Base-by-base conservation (phyloP, 2,888 invertebrate species). In the Eurytoma adleriae region DNA sequence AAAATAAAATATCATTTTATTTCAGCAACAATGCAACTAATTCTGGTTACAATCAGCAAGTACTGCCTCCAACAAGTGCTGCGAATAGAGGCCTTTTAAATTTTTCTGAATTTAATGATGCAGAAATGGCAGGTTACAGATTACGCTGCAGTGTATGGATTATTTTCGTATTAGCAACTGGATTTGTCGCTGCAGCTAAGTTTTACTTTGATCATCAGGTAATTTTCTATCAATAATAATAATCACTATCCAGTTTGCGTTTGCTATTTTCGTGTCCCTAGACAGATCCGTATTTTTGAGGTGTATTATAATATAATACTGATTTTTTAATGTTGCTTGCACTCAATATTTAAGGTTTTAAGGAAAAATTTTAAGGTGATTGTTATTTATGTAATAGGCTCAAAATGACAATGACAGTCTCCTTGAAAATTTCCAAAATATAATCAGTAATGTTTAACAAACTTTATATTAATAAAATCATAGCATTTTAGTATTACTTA, bases 131-230 rank as follows among this genome's bases (percentile, higher is more conserved):
- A 89, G 88, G 91, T 87, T 91, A 93, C 92, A 85, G 93, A 92
- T 87, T 93, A 91, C 88, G 92, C 91, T 88, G 93, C 92, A 87
- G 91, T 91, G 93, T 96, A 91, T 94, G 95, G 91, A 94, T 95
- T 57, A 94, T 95, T 0, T 93, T 96, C 85, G 94, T 94, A 16
- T 89, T 96, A 66, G 94, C 94, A 1, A 94, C 94, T 0, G 93
- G 95, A 56, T 95, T 95, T 86, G 91, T 95, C 69, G 95, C 94
- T 0, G 94, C 94, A 48, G 94, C 94, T 30, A 95, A 95, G 90
- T 95, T 94, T 88, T 95, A 95, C 87, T 95, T 95, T 82, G 94
- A 94, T 87, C 92, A 93, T 85, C 93, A 94, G 91, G 94, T 93
- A 84, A 86, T 84, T 72, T 67, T 30, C 40, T 30, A 16, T 54